Evolutionary conservation across 2,113 vertebrate species (phyloP).

Genomic region (Prunella himalayana): DNA sequence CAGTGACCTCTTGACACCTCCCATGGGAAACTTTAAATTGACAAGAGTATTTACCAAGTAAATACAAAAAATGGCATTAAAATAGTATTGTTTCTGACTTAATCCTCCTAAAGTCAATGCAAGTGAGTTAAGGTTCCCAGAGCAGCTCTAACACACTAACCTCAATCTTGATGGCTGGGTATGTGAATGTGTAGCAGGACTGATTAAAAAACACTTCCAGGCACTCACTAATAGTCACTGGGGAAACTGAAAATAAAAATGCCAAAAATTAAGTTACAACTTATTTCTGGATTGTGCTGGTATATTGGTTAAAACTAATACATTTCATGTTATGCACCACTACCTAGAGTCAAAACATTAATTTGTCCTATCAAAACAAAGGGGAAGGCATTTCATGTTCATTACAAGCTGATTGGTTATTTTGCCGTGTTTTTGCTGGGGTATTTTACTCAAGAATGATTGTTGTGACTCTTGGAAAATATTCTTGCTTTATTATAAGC

Average conservation of each 20-base stretch:
- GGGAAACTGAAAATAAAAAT: not conserved
- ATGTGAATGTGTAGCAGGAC: not conserved
- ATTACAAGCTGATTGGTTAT: not conserved
- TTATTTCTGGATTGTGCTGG: not conserved
- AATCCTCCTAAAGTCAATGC: not conserved
- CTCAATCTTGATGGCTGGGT: not conserved
- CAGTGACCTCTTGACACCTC: slow-evolving; percentile 3
- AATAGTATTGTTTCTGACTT: slow-evolving; percentile 29
- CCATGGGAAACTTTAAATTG: slow-evolving; percentile 4
- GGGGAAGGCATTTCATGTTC: not conserved
- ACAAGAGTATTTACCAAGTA: not conserved
- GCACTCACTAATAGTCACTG: not conserved
- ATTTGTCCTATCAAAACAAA: not conserved
- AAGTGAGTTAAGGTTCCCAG: not conserved
- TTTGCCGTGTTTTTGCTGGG: not conserved
- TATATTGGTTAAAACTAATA: not conserved
- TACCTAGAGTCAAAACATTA: not conserved
- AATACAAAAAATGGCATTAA: slow-evolving; percentile 12
- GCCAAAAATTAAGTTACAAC: not conserved
- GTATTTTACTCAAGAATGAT: not conserved
- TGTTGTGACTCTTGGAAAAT: not conserved
- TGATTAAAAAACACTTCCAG: not conserved
- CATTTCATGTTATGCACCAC: not conserved
- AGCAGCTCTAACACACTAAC: not conserved
- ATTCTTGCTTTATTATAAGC: not conserved